A percentile compares a stretch with the other conserved stretches of the same genome.
Evolutionary conservation across 1,140 invertebrate species (phyloP).

Genomic region (Harpegnathos saltator): DNA sequence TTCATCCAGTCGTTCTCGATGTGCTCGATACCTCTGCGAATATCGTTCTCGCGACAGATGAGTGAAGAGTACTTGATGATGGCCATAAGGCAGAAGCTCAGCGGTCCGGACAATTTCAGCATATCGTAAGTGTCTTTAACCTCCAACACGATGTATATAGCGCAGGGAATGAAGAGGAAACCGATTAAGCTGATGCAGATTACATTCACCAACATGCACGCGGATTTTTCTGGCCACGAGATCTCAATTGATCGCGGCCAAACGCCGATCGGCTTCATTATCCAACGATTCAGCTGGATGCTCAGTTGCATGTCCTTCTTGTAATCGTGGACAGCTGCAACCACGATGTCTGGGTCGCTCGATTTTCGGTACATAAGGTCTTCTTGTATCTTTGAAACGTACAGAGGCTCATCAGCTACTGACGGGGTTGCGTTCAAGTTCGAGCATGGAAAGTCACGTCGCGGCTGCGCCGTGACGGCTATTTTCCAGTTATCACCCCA

Average conservation of each 20-base stretch:
- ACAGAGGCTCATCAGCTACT: not conserved
- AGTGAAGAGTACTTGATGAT: slow-evolving; percentile 76
- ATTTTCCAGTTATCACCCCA: not conserved
- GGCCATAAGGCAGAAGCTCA: slow-evolving; percentile 79
- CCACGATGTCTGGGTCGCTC: too few species aligned
- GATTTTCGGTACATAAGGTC: not conserved
- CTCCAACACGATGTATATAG: slow-evolving; percentile 52
- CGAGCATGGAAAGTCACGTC: not conserved
- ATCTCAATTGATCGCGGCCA: slow-evolving; percentile 46
- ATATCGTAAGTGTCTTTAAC: slow-evolving; percentile 68
- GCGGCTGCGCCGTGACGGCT: slow-evolving; percentile 19
- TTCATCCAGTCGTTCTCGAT: slow-evolving; percentile 76
- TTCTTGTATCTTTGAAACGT: not conserved
- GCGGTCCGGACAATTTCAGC: slow-evolving; percentile 75
- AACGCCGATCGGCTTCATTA: slow-evolving; percentile 62
- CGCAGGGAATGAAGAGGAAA: slow-evolving; percentile 54
- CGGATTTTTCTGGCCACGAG: not conserved
- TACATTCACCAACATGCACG: not conserved
- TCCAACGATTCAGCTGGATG: slow-evolving; percentile 61
- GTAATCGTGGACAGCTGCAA: not conserved
- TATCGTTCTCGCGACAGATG: slow-evolving; percentile 26
- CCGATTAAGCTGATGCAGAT: slow-evolving; percentile 36
- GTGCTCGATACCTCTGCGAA: slow-evolving; percentile 66
- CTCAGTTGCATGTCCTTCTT: slow-evolving; percentile 42
- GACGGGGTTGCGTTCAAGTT: not conserved